These are phyloP conservation scores for Apodemus sylvaticus DNA, from an alignment of 2,113 vertebrate species.

Conservation along the genomic window DNA sequence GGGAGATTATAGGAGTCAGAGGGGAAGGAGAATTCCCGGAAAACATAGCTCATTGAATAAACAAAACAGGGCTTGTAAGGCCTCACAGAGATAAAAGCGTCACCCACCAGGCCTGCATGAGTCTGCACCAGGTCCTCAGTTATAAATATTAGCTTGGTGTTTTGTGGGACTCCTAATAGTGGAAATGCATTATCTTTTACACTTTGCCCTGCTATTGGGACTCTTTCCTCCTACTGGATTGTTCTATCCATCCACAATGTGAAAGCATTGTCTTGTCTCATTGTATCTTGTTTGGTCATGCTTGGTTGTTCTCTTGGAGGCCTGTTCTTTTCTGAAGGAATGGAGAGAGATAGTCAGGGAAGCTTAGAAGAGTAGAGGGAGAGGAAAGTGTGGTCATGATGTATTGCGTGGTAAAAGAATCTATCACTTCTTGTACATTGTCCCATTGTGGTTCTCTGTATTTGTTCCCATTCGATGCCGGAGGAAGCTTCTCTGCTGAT, in stretches of 20 bases:
- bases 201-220: not conserved
- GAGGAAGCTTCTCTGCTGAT: not conserved
- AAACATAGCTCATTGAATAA: not conserved
- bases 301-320: not conserved
- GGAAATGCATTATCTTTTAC: not conserved
- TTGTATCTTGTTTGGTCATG: not conserved
- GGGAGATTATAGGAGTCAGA: not conserved
- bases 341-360: fast-evolving
- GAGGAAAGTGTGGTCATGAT: not conserved
- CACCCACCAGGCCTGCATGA: not conserved
- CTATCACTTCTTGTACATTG: not conserved
- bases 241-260: not conserved
- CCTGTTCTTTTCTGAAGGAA: not conserved
- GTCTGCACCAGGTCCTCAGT: not conserved
- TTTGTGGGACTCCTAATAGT: not conserved
- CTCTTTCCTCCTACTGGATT: not conserved
- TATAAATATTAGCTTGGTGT: not conserved
- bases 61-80: not conserved
- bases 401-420: not conserved
- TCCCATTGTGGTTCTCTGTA: not conserved
- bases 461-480: too few relatives aligned
- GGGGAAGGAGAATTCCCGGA: not conserved
- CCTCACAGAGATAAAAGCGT: not conserved
- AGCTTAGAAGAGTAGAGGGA: not conserved
- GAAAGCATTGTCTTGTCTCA: not conserved